phyloP scores from a whole-genome alignment of 2,113 vertebrate species.

The Formicarius rufipectus region DNA sequence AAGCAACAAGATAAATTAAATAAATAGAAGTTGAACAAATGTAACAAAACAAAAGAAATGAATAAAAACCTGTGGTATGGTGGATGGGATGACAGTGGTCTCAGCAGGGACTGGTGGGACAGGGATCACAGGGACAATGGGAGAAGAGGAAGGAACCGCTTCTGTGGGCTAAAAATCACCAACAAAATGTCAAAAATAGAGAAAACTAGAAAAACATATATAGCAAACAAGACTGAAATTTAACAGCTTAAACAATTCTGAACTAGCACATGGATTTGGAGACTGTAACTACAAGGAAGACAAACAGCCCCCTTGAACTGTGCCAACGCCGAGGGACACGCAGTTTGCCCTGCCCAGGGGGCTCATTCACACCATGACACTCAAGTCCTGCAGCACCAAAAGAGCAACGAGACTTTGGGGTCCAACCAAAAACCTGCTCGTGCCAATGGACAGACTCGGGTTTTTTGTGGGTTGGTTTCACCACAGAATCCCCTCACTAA shows the following conservation, averaged over 20 bases:
- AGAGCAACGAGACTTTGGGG: background rate
- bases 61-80: constrained; percentile 89
- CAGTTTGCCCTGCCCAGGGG: rapidly evolving
- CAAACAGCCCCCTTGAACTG: background rate
- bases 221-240: background rate
- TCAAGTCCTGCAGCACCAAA: background rate
- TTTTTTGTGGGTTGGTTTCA: background rate
- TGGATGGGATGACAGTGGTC: constrained; percentile 85
- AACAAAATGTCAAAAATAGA: constrained; percentile 70
- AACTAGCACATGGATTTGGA: background rate
- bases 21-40: background rate
- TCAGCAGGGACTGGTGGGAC: constrained; percentile 91
- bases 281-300: background rate
- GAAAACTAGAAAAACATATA: background rate
- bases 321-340: rapidly evolving
- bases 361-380: background rate
- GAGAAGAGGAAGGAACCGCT: constrained; percentile 87
- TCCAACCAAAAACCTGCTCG: background rate
- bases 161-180: constrained; percentile 92
- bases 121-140: constrained; percentile 95
- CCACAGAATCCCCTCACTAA: background rate
- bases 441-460: background rate
- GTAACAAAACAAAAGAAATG: constrained; percentile 31
- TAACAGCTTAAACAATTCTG: background rate
- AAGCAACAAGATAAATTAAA: constrained; percentile 45